These are phyloP conservation scores for Grapholita molesta DNA, from an alignment of 1,140 invertebrate species.

Conservation along the genomic window DNA sequence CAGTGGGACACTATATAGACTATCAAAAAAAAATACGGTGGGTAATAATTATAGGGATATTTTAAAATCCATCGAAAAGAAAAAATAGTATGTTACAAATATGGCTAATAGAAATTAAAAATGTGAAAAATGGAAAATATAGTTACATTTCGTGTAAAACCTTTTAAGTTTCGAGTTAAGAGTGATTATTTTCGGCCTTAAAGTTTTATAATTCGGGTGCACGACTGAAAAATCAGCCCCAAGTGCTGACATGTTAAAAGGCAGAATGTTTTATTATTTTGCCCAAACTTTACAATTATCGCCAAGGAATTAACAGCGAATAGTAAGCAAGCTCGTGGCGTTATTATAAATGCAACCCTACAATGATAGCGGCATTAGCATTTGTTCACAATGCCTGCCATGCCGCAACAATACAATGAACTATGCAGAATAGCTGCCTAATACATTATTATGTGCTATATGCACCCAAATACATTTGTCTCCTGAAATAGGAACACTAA, in stretches of 20 bases:
- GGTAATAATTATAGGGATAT: no score
- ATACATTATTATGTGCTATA: conserved; percentile 1
- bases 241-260: not conserved
- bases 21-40: no score
- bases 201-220: no score
- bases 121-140: no score
- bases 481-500: not conserved
- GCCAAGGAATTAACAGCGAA: conserved; percentile 5
- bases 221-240: no score
- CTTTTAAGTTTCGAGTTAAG: no score
- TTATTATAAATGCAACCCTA: not conserved
- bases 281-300: not conserved
- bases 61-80: no score
- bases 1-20: no score
- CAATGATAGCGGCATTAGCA: conserved; percentile 5
- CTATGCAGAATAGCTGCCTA: conserved; percentile 3
- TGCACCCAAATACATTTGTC: conserved; percentile 3
- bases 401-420: conserved; percentile 14
- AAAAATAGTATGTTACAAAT: no score
- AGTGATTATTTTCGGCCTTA: no score
- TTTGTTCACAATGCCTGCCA: conserved; percentile 9
- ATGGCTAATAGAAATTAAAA: no score
- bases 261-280: not conserved
- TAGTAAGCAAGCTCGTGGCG: not conserved
- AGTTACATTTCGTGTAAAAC: no score